Base-by-base conservation (phyloP, 2,113 vertebrate species). In the Actinemys pallida region DNA sequence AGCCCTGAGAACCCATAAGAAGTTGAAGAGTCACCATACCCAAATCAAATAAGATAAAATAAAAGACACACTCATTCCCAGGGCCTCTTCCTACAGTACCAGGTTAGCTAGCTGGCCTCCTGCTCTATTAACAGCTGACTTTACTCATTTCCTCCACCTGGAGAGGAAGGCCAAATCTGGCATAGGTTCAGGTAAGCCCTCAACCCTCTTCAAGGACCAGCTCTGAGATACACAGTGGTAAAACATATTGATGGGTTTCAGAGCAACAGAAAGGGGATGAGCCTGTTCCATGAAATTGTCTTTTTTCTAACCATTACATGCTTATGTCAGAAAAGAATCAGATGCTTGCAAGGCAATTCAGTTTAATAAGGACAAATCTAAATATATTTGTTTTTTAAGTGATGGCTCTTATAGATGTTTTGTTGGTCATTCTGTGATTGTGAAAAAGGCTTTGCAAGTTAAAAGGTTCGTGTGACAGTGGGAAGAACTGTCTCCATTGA, bases 271-370 rank as follows among this genome's bases (percentile, higher is more conserved):
- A 84, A 84, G 82, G 25, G 82, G 54, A 84, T 47, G 42, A 42
- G 27, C 54, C 29, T 80, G n/a, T 84, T 75, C 42, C 45, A 84
- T 17, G 52, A 52, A 90, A 90, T 62, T 62, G 81, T 45, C n/a
- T 84, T 84, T 90, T 82, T 84, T 90, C 88, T 83, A 72, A 78
- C 84, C 81, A 84, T 89, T 93, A 72, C 27, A 31, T 35, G 65
- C 81, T 69, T 86, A 39, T 22, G 69, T 80, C 31, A 59, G 24
- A 82, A 88, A 88, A 78, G 62, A 47, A 56, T 75, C 39, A 59
- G 53, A 49, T 80, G 49, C 19, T 75, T 83, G 92, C 42, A 50
- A 92, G 47, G 75, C 52, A 92, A 82, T 52, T 72, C 10, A 59
- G 3, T 8, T 1, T 35, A 69, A 25, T 24, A 42, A 94, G 57